Conservation (phyloP, 1,140 invertebrate species). For the Aphis gossypii region DNA sequence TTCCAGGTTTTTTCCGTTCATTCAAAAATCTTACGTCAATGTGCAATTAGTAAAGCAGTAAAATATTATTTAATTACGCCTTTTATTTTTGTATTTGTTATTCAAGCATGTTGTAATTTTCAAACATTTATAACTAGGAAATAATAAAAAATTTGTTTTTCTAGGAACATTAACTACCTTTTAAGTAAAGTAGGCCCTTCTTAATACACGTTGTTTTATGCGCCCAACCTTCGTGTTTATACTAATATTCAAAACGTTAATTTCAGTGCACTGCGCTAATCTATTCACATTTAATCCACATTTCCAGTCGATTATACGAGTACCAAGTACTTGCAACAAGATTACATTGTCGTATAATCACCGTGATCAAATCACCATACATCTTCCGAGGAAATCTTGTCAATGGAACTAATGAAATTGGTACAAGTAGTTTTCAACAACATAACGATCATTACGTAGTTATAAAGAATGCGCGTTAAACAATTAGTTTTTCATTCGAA, state of each 20-base stretch:
- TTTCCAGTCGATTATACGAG: slow-evolving; percentile 3
- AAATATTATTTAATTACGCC: neutral
- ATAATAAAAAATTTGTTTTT: neutral
- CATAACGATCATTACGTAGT: neutral
- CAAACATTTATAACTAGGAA: neutral
- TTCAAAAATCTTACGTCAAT: neutral
- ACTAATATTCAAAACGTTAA: neutral
- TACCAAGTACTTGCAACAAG: neutral
- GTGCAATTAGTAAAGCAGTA: neutral
- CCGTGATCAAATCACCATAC: neutral
- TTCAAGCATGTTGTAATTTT: neutral
- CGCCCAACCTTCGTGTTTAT: neutral
- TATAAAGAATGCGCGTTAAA: neutral
- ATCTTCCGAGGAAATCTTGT: neutral
- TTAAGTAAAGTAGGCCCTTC: too few relatives aligned
- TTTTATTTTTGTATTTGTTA: neutral
- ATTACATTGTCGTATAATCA: slow-evolving; percentile 23
- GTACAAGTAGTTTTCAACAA: neutral
- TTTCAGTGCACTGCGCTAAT: neutral
- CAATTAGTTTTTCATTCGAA: neutral
- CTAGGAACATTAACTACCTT: neutral
- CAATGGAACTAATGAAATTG: neutral
- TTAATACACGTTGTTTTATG: neutral
- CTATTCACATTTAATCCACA: neutral
- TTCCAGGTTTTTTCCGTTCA: neutral